A percentile compares a stretch with the other conserved stretches of the same genome.
Evolutionary conservation across 1,140 invertebrate genomes (phyloP).

Genomic region (Wasmannia auropunctata): DNA sequence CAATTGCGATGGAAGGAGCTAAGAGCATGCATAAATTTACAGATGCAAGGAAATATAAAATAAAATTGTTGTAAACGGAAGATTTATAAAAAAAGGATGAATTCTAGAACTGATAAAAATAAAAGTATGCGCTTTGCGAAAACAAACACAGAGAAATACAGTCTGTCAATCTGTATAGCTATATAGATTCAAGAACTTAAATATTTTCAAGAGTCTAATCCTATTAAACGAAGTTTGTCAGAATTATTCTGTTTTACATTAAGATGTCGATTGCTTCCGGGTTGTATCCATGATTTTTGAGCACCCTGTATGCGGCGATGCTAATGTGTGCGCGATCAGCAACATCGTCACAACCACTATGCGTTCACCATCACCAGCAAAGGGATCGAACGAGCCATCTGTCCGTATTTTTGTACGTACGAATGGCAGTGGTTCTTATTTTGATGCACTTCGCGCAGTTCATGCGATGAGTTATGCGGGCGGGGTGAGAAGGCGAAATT

Average conservation of each 20-base stretch:
- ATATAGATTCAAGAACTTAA: background rate
- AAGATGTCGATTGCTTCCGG: background rate
- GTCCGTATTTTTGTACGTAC: slow-evolving; percentile 72
- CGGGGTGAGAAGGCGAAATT: slow-evolving; percentile 75
- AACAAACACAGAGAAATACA: background rate
- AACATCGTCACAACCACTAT: slow-evolving; percentile 54
- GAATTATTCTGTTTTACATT: background rate
- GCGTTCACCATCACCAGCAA: slow-evolving; percentile 56
- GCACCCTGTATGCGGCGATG: slow-evolving; percentile 33
- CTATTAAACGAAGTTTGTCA: background rate
- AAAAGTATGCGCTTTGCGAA: background rate
- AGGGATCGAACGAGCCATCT: slow-evolving; percentile 72
- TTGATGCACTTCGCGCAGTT: slow-evolving; percentile 78
- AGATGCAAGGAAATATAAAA: background rate
- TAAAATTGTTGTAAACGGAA: background rate
- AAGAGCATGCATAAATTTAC: background rate
- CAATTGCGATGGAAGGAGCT: background rate
- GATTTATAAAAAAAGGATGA: background rate
- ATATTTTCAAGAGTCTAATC: background rate
- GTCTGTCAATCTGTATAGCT: background rate
- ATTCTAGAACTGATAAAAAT: background rate
- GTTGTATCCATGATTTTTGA: slow-evolving; percentile 5
- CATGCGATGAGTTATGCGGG: slow-evolving; percentile 65
- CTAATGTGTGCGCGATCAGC: slow-evolving; percentile 50
- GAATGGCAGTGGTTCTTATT: slow-evolving; percentile 80